These are phyloP conservation scores for Spheniscus mendiculus DNA, from an alignment of 2,113 vertebrate species.

Conservation along the genomic window DNA sequence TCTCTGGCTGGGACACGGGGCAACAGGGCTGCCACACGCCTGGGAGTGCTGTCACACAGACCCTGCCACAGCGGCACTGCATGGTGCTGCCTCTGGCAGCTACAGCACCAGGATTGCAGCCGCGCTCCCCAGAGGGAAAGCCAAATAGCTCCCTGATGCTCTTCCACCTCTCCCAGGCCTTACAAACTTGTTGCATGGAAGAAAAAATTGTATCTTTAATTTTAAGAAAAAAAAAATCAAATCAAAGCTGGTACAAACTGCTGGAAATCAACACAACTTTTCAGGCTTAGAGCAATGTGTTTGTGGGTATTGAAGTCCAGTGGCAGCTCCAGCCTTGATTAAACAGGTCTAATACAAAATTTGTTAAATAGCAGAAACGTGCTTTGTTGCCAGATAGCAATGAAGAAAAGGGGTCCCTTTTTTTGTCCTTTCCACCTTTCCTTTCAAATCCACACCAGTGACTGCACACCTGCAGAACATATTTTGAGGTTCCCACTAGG, in stretches of 20 bases:
- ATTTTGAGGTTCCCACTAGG: neutral
- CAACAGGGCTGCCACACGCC: neutral
- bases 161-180: neutral
- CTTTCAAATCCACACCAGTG: neutral
- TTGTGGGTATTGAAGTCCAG: neutral
- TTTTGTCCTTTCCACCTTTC: neutral
- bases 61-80: neutral
- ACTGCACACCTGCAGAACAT: neutral
- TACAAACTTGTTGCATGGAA: neutral
- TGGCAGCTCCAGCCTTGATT: neutral
- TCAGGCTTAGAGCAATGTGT: neutral
- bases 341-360: neutral
- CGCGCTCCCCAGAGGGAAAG: neutral
- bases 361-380: neutral
- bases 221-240: neutral
- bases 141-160: neutral
- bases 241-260: neutral
- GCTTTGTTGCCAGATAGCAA: neutral
- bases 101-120: neutral
- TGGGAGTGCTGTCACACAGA: neutral
- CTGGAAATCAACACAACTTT: neutral
- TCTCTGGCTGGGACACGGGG: neutral
- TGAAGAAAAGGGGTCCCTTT: neutral
- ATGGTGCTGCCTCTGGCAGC: neutral
- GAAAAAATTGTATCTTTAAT: neutral